phyloP scores from a whole-genome alignment of 2,797 vertebrate species.

The Enteromius radiatus region DNA sequence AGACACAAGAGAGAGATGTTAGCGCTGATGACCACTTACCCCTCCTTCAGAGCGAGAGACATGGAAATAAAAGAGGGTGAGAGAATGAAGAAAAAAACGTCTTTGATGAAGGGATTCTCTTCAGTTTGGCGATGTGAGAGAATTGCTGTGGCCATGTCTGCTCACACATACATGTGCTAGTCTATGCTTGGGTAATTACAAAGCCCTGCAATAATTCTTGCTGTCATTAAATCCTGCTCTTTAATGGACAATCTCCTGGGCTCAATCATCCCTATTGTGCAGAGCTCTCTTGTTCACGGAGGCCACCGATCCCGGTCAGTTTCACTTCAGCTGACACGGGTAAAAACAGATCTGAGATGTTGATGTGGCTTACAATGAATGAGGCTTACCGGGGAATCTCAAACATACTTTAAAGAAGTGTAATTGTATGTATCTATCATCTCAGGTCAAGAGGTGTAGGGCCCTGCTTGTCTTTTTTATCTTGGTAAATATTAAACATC shows the following conservation, averaged over 20 bases:
- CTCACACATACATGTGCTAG: neutral
- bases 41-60: slow-evolving; percentile 73
- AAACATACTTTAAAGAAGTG: slow-evolving; percentile 9
- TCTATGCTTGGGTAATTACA: slow-evolving; percentile 53
- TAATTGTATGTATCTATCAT: neutral
- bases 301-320: slow-evolving; percentile 11
- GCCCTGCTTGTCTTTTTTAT: neutral
- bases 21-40: slow-evolving; percentile 80
- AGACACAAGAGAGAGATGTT: slow-evolving; percentile 71
- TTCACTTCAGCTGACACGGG: slow-evolving; percentile 17
- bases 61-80: slow-evolving; percentile 13
- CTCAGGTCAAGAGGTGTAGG: neutral
- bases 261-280: slow-evolving; percentile 84
- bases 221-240: slow-evolving; percentile 52
- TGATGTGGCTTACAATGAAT: neutral
- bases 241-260: slow-evolving; percentile 39
- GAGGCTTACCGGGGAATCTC: slow-evolving; percentile 12
- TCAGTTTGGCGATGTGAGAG: slow-evolving; percentile 62
- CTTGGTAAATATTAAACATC: neutral
- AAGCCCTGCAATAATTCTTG: slow-evolving; percentile 28
- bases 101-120: slow-evolving; percentile 72
- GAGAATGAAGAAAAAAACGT: slow-evolving; percentile 61
- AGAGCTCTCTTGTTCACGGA: slow-evolving; percentile 1
- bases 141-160: neutral
- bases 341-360: slow-evolving; percentile 16